These are phyloP conservation scores for Oopsacas minuta DNA, from an alignment of 37 sponge, comb jelly and placozoan species.

Conservation along the genomic window DNA sequence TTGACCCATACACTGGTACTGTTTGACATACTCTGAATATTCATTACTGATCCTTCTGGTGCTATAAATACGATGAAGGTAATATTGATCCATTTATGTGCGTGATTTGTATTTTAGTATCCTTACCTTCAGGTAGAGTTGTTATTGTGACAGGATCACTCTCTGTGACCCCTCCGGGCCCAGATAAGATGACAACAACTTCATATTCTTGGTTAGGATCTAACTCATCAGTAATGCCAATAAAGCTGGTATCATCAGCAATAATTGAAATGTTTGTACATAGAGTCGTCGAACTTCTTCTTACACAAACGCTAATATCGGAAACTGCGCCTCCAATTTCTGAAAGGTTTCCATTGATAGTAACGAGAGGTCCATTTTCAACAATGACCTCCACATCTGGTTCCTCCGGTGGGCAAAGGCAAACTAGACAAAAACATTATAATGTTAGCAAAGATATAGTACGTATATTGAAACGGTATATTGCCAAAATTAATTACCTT, in stretches of 20 bases:
- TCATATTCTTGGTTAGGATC: background rate
- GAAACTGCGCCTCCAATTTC: background rate
- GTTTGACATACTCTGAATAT: background rate
- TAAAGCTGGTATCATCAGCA: background rate
- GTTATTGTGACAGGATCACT: background rate
- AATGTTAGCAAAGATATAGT: background rate
- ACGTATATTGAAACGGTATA: too few relatives aligned
- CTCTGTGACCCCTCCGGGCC: background rate
- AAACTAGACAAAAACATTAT: background rate
- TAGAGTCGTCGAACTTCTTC: background rate
- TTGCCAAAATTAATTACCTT: too few relatives aligned
- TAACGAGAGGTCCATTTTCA: background rate
- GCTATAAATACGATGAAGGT: background rate
- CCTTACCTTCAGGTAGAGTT: background rate
- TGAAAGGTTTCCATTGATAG: background rate
- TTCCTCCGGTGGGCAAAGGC: background rate
- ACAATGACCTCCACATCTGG: background rate
- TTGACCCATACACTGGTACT: background rate
- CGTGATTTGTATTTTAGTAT: too few relatives aligned
- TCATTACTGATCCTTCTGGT: background rate
- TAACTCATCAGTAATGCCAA: background rate
- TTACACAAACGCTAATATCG: background rate
- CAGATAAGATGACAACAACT: background rate
- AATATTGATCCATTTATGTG: too few relatives aligned
- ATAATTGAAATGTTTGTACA: background rate